These are phyloP conservation scores for Zapornia atra DNA, from an alignment of 2,113 vertebrate genomes.

Conservation along the genomic window DNA sequence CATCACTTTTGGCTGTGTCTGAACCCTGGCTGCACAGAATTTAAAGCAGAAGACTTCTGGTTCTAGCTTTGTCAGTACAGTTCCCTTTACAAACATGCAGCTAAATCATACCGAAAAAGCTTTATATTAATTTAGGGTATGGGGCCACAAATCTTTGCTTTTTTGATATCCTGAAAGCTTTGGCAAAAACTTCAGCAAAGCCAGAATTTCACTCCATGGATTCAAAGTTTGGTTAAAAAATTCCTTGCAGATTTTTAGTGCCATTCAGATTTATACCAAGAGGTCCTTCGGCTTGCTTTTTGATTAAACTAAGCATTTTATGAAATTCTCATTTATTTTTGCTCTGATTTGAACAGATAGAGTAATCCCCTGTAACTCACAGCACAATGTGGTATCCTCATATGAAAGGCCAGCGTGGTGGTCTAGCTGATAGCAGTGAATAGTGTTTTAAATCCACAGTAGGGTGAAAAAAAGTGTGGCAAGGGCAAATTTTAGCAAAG, in stretches of 20 bases:
- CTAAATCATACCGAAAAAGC: background rate
- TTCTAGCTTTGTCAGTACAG: background rate
- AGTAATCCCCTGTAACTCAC: background rate
- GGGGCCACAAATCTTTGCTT: background rate
- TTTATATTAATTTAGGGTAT: background rate
- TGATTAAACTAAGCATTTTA: background rate
- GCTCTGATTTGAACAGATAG: background rate
- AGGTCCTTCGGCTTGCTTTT: background rate
- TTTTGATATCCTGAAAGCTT: background rate
- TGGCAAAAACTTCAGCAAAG: background rate
- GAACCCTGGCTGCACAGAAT: background rate
- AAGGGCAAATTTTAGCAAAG: slow-evolving; percentile 31
- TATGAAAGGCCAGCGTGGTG: background rate
- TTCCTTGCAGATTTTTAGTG: background rate
- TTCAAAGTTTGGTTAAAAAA: background rate
- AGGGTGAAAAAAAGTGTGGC: slow-evolving; percentile 20
- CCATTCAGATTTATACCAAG: background rate
- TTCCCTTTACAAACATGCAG: background rate
- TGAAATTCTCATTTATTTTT: background rate
- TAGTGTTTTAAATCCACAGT: background rate
- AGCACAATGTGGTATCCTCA: background rate
- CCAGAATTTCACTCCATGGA: background rate
- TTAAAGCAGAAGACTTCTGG: background rate
- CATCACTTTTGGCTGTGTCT: background rate
- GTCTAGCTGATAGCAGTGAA: background rate